A percentile compares a stretch with the other conserved stretches of the same genome.
These are phyloP conservation scores for Caenorhabditis imperialis DNA, from an alignment of 2,888 invertebrate species.

Conservation along the genomic window DNA sequence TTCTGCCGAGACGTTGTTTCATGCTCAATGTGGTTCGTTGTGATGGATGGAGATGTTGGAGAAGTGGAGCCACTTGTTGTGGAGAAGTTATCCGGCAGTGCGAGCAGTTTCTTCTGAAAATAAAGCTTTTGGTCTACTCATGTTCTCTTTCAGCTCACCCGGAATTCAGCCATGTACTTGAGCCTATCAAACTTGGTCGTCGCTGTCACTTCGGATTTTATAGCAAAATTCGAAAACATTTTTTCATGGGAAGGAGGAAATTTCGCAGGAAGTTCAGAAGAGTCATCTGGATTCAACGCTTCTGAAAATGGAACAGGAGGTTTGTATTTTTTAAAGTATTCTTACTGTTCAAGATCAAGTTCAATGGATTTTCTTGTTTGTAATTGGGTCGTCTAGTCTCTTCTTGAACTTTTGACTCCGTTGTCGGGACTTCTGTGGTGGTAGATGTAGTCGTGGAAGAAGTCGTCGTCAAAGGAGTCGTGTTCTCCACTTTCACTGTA, in stretches of 20 bases:
- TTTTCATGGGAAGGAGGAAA: conserved; percentile 44
- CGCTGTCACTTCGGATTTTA: conserved; percentile 41
- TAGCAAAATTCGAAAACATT: conserved; percentile 37
- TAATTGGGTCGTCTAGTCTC: conserved; percentile 24
- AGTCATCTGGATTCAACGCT: conserved; percentile 42
- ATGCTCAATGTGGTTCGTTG: conserved; percentile 1
- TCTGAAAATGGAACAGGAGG: conserved; percentile 11
- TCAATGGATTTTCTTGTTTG: conserved; percentile 37
- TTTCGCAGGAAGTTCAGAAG: conserved; percentile 41
- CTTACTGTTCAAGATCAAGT: conserved; percentile 39
- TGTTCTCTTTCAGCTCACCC: conserved; percentile 7
- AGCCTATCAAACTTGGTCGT: conserved; percentile 54
- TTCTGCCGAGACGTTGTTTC: neutral
- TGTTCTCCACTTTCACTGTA: too few species aligned
- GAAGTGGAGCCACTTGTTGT: neutral
- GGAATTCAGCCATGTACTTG: conserved; percentile 62
- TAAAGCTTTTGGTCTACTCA: neutral
- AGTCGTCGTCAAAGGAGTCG: too few species aligned
- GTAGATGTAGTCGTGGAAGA: neutral
- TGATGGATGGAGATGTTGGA: neutral
- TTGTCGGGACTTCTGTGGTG: conserved; percentile 1
- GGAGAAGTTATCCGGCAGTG: conserved; percentile 38
- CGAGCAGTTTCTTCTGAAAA: conserved; percentile 40
- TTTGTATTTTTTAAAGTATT: neutral
- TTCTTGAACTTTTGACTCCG: neutral